Evolutionary conservation across 2,113 vertebrate species (phyloP).

Genomic region (Cariama cristata): DNA sequence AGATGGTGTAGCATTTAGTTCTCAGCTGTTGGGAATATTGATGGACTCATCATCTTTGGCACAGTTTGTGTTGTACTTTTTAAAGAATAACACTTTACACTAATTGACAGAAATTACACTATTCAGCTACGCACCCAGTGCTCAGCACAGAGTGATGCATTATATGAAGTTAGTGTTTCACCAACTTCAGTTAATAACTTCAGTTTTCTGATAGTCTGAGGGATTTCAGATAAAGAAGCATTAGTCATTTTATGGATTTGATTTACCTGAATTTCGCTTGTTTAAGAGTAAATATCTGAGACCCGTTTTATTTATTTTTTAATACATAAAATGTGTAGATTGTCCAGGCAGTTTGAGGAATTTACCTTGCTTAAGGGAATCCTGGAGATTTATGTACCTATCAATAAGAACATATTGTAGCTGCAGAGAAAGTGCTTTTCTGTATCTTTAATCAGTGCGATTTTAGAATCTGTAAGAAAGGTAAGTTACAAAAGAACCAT

Average conservation of each 20-base stretch:
- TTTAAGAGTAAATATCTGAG: neutral
- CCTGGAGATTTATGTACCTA: neutral
- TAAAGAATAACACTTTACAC: conserved; percentile 20
- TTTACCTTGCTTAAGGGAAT: neutral
- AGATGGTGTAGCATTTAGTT: neutral
- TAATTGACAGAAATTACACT: neutral
- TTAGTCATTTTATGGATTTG: neutral
- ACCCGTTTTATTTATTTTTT: neutral
- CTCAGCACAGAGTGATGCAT: neutral
- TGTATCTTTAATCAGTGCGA: neutral
- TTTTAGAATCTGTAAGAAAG: neutral
- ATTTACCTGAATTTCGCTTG: neutral
- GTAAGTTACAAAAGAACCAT: accelerated
- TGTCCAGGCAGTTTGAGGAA: neutral
- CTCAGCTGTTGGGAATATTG: neutral
- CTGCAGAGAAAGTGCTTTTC: accelerated
- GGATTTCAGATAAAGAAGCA: neutral
- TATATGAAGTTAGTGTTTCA: neutral
- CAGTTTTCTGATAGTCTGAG: neutral
- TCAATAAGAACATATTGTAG: neutral
- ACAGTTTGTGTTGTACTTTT: neutral
- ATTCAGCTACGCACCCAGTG: neutral
- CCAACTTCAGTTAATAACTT: neutral
- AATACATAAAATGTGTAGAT: neutral
- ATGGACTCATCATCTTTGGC: neutral